These are phyloP conservation scores for Lumbricus terrestris DNA, from an alignment of 2,888 invertebrate species.

Conservation along the genomic window DNA sequence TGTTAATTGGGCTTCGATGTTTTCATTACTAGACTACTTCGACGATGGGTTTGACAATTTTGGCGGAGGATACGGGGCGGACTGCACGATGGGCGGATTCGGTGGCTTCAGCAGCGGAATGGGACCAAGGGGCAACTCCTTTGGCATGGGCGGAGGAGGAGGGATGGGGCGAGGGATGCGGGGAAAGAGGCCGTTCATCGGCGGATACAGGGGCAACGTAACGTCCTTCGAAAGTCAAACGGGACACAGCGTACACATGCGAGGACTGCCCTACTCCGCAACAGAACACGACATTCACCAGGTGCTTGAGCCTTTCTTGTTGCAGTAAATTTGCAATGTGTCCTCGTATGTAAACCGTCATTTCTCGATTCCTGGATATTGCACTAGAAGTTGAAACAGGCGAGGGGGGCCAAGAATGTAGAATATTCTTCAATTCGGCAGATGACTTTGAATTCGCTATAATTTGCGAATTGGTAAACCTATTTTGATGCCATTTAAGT, in stretches of 20 bases:
- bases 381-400: too few species aligned
- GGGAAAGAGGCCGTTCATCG: slow-evolving; percentile 35
- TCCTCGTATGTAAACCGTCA: too few species aligned
- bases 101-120: background rate
- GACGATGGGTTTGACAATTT: slow-evolving; percentile 50
- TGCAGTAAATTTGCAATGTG: background rate
- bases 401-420: too few species aligned
- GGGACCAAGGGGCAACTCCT: slow-evolving; percentile 9
- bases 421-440: too few species aligned
- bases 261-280: slow-evolving; percentile 83
- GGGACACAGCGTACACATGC: slow-evolving; percentile 74
- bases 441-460: too few species aligned
- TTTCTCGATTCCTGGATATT: too few species aligned
- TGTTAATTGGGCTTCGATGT: background rate
- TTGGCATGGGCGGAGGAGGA: slow-evolving; percentile 63
- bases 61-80: slow-evolving; percentile 40
- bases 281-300: slow-evolving; percentile 69
- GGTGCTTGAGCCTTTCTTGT: background rate
- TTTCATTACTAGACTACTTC: slow-evolving; percentile 11
- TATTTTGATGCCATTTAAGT: too few species aligned
- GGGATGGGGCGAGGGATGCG: slow-evolving; percentile 59
- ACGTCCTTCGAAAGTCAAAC: slow-evolving; percentile 44
- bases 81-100: background rate
- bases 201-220: slow-evolving; percentile 30
- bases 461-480: too few species aligned